Percentiles rank a stretch among this genome's conserved stretches.
Evolutionary conservation across 2,797 vertebrate genomes (phyloP).

Genomic region (Pampus argenteus): DNA sequence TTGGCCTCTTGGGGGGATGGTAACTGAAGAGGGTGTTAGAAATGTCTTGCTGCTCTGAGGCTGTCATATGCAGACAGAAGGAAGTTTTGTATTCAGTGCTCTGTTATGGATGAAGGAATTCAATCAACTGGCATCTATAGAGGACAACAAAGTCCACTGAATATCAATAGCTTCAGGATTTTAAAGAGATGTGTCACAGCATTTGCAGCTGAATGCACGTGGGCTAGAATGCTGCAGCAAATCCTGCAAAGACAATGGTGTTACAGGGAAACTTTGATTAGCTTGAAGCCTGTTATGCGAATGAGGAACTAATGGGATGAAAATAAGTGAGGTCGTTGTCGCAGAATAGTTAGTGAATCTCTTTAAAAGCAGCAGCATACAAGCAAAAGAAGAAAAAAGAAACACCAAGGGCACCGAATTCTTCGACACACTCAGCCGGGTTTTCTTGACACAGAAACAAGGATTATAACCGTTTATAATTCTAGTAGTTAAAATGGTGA

Average conservation of each 20-base stretch:
- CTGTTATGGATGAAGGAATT: slow-evolving; percentile 62
- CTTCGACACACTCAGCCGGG: background rate
- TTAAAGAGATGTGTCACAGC: slow-evolving; percentile 41
- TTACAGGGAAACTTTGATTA: slow-evolving; percentile 19
- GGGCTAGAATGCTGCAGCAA: slow-evolving; percentile 1
- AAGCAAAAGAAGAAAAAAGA: background rate
- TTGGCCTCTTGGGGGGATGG: slow-evolving; percentile 66
- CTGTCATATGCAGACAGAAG: slow-evolving; percentile 62
- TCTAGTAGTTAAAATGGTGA: slow-evolving; percentile 55
- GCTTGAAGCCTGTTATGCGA: slow-evolving; percentile 3
- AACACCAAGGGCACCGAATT: background rate
- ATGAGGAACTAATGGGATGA: background rate
- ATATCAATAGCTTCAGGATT: slow-evolving; percentile 41
- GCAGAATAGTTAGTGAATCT: background rate
- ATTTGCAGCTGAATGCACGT: slow-evolving; percentile 43
- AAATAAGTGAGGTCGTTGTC: background rate
- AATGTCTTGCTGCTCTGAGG: slow-evolving; percentile 63
- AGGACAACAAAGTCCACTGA: slow-evolving; percentile 48
- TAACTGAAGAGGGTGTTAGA: slow-evolving; percentile 80
- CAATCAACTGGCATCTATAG: slow-evolving; percentile 55
- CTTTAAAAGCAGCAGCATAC: background rate
- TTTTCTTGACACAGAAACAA: slow-evolving; percentile 10
- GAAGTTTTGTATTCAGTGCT: slow-evolving; percentile 49
- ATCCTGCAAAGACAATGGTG: slow-evolving; percentile 19
- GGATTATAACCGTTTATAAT: slow-evolving; percentile 37